These are phyloP conservation scores for Heptranchias perlo DNA, from an alignment of 2,113 vertebrate species.

Conservation along the genomic window DNA sequence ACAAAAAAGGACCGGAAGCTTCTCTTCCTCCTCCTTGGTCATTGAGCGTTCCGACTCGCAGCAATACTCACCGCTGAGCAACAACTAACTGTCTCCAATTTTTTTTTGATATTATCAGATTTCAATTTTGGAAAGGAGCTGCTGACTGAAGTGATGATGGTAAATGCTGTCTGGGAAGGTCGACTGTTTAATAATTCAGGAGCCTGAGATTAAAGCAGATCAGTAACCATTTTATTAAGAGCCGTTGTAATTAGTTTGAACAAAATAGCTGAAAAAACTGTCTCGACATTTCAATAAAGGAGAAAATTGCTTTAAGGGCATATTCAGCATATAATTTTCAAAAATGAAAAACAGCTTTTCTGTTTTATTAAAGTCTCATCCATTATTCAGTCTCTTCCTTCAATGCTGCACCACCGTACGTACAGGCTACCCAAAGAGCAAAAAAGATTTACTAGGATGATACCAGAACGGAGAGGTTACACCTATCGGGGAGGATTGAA, in stretches of 20 bases:
- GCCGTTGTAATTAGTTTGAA: constrained; percentile 62
- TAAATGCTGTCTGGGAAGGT: constrained; percentile 41
- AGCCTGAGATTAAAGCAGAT: constrained; percentile 62
- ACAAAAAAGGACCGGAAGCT: background rate
- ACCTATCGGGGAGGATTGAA: too few species aligned
- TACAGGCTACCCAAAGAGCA: background rate
- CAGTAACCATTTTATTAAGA: constrained; percentile 61
- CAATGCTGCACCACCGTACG: background rate
- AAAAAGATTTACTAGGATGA: too few species aligned
- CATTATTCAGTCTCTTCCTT: background rate
- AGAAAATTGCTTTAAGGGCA: constrained; percentile 59
- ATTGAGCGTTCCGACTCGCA: background rate
- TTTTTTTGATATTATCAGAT: constrained; percentile 7
- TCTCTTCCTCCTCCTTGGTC: background rate
- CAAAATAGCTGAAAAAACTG: constrained; percentile 43
- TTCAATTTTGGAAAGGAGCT: constrained; percentile 34
- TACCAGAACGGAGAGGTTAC: too few species aligned
- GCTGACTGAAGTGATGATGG: constrained; percentile 27
- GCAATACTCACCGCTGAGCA: background rate
- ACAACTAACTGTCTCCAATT: background rate
- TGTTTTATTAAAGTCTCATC: constrained; percentile 16
- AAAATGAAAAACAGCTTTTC: constrained; percentile 50
- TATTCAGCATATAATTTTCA: constrained; percentile 52
- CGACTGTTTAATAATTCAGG: constrained; percentile 66
- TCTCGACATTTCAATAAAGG: constrained; percentile 57